phyloP scores from a whole-genome alignment of 2,113 vertebrate species.

The Cyphomyrus plagiostoma region DNA sequence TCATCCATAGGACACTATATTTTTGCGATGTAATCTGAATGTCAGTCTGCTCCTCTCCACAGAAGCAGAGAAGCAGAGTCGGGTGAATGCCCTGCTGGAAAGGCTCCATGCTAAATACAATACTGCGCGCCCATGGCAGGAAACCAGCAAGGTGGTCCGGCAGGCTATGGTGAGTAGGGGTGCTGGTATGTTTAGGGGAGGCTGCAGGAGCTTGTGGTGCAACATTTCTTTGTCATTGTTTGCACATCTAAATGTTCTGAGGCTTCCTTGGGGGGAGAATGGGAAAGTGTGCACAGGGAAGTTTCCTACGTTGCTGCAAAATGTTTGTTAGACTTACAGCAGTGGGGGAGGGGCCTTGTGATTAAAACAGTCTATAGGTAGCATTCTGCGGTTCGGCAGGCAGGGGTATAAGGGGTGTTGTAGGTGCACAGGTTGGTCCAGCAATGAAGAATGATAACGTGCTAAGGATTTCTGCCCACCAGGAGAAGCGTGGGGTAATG shows the following conservation, averaged over 20 bases:
- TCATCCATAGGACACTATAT: not conserved
- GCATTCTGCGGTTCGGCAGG: not conserved
- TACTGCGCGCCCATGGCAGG: conserved; percentile 87
- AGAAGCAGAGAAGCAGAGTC: conserved; percentile 69
- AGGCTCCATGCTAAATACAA: conserved; percentile 88
- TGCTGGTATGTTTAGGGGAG: not conserved
- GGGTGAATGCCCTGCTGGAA: conserved; percentile 83
- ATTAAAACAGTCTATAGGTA: not conserved
- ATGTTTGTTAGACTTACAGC: not conserved
- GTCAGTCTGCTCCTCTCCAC: not conserved
- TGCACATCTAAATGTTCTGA: not conserved
- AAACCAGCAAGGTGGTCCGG: conserved; percentile 90
- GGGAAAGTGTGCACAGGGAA: not conserved
- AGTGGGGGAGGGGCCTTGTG: not conserved
- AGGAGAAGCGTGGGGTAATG: conserved; percentile 89
- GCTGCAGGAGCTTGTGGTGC: not conserved
- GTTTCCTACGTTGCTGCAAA: not conserved
- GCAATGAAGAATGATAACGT: not conserved
- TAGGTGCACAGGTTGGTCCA: not conserved
- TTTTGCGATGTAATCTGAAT: not conserved
- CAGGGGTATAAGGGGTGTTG: not conserved
- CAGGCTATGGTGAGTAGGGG: conserved; percentile 83
- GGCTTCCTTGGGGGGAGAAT: not conserved
- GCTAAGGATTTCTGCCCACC: conserved; percentile 14
- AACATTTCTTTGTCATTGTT: not conserved